A percentile compares a stretch with the other conserved stretches of the same genome.
These are phyloP conservation scores for Agraylea sexmaculata DNA, from an alignment of 1,140 invertebrate species.

Conservation along the genomic window DNA sequence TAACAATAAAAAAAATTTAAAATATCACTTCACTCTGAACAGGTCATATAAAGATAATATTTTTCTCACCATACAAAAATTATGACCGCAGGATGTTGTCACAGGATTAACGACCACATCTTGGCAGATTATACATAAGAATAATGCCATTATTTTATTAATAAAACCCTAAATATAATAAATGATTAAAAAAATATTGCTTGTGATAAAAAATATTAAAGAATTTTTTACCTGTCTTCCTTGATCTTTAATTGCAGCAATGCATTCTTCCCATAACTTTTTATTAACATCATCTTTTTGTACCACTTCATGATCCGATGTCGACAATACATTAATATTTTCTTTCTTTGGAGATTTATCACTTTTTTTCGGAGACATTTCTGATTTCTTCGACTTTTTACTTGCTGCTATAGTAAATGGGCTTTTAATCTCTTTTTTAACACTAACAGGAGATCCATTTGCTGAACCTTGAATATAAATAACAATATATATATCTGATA, in stretches of 20 bases:
- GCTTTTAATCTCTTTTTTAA: no score
- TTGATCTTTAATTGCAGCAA: conserved; percentile 29
- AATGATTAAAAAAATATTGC: conserved; percentile 10
- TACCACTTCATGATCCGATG: conserved; percentile 43
- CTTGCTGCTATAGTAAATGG: conserved; percentile 16
- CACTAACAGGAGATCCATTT: no score
- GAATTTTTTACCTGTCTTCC: conserved; percentile 38
- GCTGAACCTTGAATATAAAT: no score
- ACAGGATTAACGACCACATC: conserved; percentile 61
- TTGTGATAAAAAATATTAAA: conserved; percentile 8
- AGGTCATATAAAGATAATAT: no score
- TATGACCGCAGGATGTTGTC: conserved; percentile 65
- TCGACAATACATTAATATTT: conserved; percentile 20
- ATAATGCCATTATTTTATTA: conserved; percentile 51
- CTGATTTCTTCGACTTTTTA: conserved; percentile 21
- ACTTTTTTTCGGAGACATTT: conserved; percentile 17
- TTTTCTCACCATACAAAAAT: conserved; percentile 57
- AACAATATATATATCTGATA: no score
- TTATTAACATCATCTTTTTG: conserved; percentile 46
- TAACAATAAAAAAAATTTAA: no score
- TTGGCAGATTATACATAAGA: conserved; percentile 72
- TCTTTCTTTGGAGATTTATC: conserved; percentile 22
- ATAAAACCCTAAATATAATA: conserved; percentile 43
- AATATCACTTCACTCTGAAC: no score
- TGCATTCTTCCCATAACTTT: conserved; percentile 58